Percentiles rank a stretch among this genome's conserved stretches.
These are phyloP conservation scores for Lamproptera curius DNA, from an alignment of 2,888 invertebrate genomes.

Conservation along the genomic window DNA sequence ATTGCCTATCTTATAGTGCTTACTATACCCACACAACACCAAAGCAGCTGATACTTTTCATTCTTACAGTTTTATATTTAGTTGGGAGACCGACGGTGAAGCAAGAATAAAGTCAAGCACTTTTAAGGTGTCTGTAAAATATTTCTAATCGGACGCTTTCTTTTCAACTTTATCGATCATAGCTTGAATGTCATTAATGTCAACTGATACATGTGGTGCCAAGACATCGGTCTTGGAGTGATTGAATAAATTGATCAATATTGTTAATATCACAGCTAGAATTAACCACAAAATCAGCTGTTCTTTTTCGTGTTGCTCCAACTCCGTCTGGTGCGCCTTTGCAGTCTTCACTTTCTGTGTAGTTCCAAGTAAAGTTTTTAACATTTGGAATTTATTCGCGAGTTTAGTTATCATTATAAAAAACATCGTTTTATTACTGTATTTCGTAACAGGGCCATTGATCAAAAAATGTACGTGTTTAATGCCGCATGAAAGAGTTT, in stretches of 20 bases:
- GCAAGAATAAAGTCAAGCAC: neutral
- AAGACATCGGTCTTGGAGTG: neutral
- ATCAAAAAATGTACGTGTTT: no score
- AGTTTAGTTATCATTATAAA: no score
- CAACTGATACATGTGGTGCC: neutral
- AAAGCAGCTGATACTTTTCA: neutral
- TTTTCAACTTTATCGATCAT: neutral
- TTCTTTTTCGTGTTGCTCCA: neutral
- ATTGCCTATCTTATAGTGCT: no score
- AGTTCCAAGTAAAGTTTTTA: no score
- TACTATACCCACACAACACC: neutral
- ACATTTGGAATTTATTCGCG: no score
- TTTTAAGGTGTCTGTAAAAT: neutral
- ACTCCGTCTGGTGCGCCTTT: neutral
- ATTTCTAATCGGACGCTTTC: neutral
- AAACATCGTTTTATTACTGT: no score
- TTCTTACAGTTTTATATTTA: neutral
- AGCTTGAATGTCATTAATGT: neutral
- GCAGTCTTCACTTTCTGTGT: no score
- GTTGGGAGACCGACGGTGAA: neutral
- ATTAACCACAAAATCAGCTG: neutral
- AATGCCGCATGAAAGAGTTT: no score
- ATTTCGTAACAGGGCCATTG: no score
- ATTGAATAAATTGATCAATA: neutral
- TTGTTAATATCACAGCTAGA: neutral